Percentiles rank a stretch among this genome's conserved stretches.
Conservation (phyloP, 1,140 invertebrate genomes). For the Rhagoletis zephyria region DNA sequence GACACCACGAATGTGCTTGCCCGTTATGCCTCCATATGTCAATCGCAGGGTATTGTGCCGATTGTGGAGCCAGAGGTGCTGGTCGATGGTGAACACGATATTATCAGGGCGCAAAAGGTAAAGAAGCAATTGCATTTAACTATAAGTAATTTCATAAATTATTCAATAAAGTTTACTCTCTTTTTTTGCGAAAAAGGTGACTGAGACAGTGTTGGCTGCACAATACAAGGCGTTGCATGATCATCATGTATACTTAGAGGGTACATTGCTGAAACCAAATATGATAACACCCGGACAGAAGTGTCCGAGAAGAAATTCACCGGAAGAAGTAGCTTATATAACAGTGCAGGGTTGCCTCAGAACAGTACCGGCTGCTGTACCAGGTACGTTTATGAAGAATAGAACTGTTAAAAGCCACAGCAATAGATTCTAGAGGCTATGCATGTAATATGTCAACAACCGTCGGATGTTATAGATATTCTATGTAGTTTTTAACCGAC, state of each 20-base stretch:
- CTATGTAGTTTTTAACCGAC: too few species aligned
- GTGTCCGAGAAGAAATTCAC: constrained; percentile 81
- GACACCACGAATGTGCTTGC: constrained; percentile 94
- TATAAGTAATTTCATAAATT: background rate
- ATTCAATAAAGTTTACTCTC: background rate
- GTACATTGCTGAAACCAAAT: constrained; percentile 81
- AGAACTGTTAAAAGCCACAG: background rate
- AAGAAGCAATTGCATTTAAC: too few species aligned
- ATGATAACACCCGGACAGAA: constrained; percentile 86
- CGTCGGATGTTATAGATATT: too few species aligned
- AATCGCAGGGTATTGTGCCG: constrained; percentile 92
- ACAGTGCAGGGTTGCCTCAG: constrained; percentile 90
- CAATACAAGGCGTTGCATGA: constrained; percentile 91
- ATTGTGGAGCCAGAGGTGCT: constrained; percentile 93
- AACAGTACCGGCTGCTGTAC: constrained; percentile 86
- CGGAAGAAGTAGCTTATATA: constrained; percentile 86
- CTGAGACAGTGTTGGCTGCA: constrained; percentile 77
- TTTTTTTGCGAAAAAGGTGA: background rate
- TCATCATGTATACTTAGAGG: constrained; percentile 91
- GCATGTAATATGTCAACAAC: too few species aligned
- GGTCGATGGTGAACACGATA: constrained; percentile 82
- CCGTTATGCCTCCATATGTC: constrained; percentile 93
- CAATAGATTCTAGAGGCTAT: too few species aligned
- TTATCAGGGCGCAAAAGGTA: constrained; percentile 18
- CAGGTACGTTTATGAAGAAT: background rate